Percentiles rank a stretch among this genome's conserved stretches.
Conservation (phyloP, 2,797 vertebrate genomes). For the Sarcoramphus papa region DNA sequence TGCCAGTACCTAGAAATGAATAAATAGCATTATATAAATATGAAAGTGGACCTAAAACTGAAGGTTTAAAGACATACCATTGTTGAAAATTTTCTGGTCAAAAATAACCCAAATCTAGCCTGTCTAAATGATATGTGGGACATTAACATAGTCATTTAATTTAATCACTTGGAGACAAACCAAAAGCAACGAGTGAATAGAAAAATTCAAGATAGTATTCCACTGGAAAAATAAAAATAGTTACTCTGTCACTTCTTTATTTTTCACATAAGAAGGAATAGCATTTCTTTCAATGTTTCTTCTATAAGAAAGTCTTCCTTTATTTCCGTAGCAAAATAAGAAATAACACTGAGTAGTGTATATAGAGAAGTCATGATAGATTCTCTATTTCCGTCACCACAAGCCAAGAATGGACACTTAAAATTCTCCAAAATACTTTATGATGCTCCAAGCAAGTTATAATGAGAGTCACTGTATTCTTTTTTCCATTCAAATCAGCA, state of each 20-base stretch:
- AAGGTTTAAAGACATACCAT: background rate
- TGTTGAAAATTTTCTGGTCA: background rate
- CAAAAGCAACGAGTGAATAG: background rate
- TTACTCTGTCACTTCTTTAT: background rate
- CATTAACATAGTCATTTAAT: background rate
- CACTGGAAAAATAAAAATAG: background rate
- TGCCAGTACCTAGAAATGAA: background rate
- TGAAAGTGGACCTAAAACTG: background rate
- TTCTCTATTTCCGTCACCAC: background rate
- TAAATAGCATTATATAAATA: background rate
- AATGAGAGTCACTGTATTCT: background rate
- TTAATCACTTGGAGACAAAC: background rate
- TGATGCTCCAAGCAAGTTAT: background rate
- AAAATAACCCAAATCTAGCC: background rate
- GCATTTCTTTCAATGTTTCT: background rate
- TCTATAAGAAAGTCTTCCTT: background rate
- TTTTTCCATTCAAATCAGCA: background rate
- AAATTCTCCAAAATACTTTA: background rate
- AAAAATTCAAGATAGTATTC: background rate
- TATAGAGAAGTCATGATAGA: background rate
- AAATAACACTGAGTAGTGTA: background rate
- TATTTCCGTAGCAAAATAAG: background rate
- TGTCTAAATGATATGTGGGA: background rate
- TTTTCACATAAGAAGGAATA: background rate
- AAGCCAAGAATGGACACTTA: background rate